phyloP scores from a whole-genome alignment of 2,888 invertebrate genomes.

The Melanostoma scalare region DNA sequence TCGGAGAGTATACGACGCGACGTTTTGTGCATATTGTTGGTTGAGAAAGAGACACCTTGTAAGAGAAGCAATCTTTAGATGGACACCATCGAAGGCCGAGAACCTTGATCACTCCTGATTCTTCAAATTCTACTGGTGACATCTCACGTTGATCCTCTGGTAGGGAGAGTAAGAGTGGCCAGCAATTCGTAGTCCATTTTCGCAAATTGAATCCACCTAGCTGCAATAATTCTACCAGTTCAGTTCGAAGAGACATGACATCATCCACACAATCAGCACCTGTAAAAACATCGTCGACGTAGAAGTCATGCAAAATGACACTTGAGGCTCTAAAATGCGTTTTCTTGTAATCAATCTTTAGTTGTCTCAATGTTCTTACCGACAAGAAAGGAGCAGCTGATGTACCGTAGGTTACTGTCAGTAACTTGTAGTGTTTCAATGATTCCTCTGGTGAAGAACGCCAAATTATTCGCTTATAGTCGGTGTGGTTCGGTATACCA shows the following conservation, averaged over 20 bases:
- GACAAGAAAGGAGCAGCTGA: constrained; percentile 61
- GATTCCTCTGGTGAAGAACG: constrained; percentile 13
- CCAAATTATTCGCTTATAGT: constrained; percentile 57
- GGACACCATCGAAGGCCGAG: constrained; percentile 66
- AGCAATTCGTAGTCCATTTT: constrained; percentile 28
- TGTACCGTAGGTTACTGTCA: constrained; percentile 36
- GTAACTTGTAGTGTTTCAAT: constrained; percentile 47
- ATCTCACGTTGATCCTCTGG: constrained; percentile 19
- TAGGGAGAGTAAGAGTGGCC: constrained; percentile 12
- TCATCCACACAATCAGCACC: constrained; percentile 40
- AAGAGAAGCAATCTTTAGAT: constrained; percentile 37
- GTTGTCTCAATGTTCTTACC: constrained; percentile 53
- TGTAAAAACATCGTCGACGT: constrained; percentile 73
- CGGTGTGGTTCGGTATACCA: constrained; percentile 30
- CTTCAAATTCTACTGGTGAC: constrained; percentile 30
- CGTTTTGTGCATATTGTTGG: constrained; percentile 15
- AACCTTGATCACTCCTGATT: constrained; percentile 34
- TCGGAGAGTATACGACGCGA: constrained; percentile 6
- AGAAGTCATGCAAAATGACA: constrained; percentile 67
- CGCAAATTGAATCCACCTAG: constrained; percentile 1
- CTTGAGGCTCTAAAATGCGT: constrained; percentile 55
- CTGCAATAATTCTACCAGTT: constrained; percentile 16
- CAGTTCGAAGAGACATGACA: constrained; percentile 4
- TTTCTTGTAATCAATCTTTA: constrained; percentile 58
- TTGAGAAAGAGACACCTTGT: constrained; percentile 1